Evolutionary conservation across 2,797 vertebrate species (phyloP), one percentile per base, ranked within the genome.

Genomic region (Periophthalmus magnuspinnatus): DNA sequence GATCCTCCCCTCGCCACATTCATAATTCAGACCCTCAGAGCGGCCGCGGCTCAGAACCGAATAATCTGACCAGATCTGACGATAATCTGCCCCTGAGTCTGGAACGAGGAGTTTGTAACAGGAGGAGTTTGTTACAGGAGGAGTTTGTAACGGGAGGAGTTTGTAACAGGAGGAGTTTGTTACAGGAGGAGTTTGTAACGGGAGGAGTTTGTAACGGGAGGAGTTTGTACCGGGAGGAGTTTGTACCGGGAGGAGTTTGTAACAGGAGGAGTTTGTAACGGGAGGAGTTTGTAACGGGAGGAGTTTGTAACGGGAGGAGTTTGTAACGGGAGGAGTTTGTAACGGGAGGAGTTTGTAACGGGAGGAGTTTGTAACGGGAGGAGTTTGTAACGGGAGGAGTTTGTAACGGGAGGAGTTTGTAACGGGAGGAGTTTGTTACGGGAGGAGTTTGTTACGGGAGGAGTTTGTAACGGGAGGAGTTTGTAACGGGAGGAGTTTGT

Each of bases 21-120:
- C 90, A 93, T 94, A 93, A 93, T 93, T 93, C 89, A 92, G 89
- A 76, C 84, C 86, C 84, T 76, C 86, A 89, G 87, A 89, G 89
- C 81, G 86, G 90, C 85, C 90, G 88, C 86, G 88, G 81, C 88
- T 91, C 86, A 90, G 91, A 86, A 91, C 90, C 85, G 89, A 86
- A 89, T 89, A 88, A 90, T 90, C 84, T 85, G 91, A 91, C 77
- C 89, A 90, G 90, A 90, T 89, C 83, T 92, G 88, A 90, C 86
- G 86, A 91, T 91, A 86, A 91, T 92, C 87, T 91, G 87, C 88
- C 78, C 86, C 88, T 92, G n/a, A 85, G 86, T 84, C 91, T 89
- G 80, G 79, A 90, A n/a, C n/a, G n/a, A n/a, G n/a, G n/a, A n/a
- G n/a, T 92, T 92, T 92, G 81, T 90, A 86, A 88, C 72, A 67